phyloP scores from a whole-genome alignment of 2,113 vertebrate genomes.

The Tautogolabrus adspersus region DNA sequence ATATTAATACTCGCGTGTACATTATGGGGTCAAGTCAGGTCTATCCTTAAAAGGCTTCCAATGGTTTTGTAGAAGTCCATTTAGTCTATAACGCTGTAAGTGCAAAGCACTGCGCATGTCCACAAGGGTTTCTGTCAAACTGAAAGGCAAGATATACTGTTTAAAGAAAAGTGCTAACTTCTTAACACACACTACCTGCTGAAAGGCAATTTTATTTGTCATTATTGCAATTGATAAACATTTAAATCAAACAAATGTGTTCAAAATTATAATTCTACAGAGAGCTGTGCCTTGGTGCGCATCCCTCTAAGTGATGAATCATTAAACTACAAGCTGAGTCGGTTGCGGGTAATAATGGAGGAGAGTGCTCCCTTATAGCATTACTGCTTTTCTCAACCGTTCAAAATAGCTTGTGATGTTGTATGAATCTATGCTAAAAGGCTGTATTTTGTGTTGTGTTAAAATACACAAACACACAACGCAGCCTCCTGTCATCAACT shows the following conservation, averaged over 20 bases:
- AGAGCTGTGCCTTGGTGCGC: neutral
- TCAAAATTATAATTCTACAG: neutral
- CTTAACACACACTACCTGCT: neutral
- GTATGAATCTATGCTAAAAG: slow-evolving; percentile 23
- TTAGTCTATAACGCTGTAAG: slow-evolving; percentile 2
- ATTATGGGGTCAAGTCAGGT: slow-evolving; percentile 37
- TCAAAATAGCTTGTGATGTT: slow-evolving; percentile 30
- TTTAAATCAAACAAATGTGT: neutral
- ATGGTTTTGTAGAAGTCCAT: slow-evolving; percentile 4
- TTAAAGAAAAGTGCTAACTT: neutral
- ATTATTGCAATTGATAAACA: too few relatives aligned
- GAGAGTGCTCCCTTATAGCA: slow-evolving; percentile 70
- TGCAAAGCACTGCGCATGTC: slow-evolving; percentile 2
- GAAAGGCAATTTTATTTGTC: too few relatives aligned
- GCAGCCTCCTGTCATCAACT: slow-evolving; percentile 21
- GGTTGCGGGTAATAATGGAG: slow-evolving; percentile 73
- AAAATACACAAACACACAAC: slow-evolving; percentile 22
- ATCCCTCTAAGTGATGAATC: slow-evolving; percentile 52
- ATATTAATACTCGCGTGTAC: slow-evolving; percentile 27
- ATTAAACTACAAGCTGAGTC: slow-evolving; percentile 63
- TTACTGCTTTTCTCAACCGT: slow-evolving; percentile 21
- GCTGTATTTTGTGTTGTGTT: slow-evolving; percentile 6
- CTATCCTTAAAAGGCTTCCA: slow-evolving; percentile 36
- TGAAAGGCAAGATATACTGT: neutral
- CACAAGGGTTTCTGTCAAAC: neutral